Conservation (phyloP, 2,797 vertebrate species). For the Diplodus puntazzo region DNA sequence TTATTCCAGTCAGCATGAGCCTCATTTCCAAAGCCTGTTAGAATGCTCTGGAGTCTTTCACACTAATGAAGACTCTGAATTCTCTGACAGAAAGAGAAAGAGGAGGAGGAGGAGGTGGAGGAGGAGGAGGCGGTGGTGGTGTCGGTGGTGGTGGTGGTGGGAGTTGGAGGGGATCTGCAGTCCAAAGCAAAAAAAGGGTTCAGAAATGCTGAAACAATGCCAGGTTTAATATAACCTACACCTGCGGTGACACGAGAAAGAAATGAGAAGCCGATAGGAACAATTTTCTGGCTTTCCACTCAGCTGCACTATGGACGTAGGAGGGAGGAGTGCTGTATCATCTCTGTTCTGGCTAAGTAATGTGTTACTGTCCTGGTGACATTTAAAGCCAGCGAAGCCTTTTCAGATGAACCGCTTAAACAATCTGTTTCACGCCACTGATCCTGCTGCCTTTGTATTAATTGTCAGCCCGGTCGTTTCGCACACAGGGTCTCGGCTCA, state of each 20-base stretch:
- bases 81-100: not conserved
- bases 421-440: constrained; percentile 17
- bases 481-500: constrained; percentile 25
- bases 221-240: constrained; percentile 45
- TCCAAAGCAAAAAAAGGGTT: constrained; percentile 4
- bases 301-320: constrained; percentile 17
- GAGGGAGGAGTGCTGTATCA: constrained; percentile 50
- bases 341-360: constrained; percentile 36
- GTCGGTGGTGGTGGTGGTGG: not conserved
- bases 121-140: too few species aligned
- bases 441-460: constrained; percentile 15
- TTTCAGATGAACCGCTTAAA: constrained; percentile 37
- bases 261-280: constrained; percentile 37
- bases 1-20: constrained; percentile 9
- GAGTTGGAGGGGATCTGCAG: constrained; percentile 7
- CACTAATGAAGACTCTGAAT: constrained; percentile 31
- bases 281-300: constrained; percentile 32
- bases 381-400: constrained; percentile 39
- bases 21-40: constrained; percentile 21
- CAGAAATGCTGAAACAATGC: constrained; percentile 41
- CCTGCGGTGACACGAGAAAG: constrained; percentile 28
- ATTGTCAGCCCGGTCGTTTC: constrained; percentile 33
- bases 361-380: constrained; percentile 22
- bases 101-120: too few species aligned
- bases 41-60: constrained; percentile 16